Conservation (phyloP, 2,888 invertebrate genomes). For the Linnaemya vulpina region DNA sequence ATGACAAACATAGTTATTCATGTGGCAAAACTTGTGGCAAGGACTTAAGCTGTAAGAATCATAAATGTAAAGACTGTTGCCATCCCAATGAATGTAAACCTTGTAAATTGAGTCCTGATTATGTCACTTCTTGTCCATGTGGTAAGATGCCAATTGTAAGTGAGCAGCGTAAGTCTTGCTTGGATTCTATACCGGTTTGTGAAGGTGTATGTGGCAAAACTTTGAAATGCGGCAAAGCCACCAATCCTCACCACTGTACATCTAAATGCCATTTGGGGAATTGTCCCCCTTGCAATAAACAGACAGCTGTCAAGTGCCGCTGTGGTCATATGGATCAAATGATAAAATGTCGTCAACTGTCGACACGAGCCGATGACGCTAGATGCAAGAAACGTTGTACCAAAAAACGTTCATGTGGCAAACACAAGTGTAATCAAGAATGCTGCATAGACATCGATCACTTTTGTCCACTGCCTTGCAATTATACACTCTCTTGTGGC, state of each 20-base stretch:
- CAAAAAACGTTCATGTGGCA: conserved; percentile 92
- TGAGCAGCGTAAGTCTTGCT: conserved; percentile 86
- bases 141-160: conserved; percentile 85
- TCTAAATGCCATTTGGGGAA: conserved; percentile 87
- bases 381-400: conserved; percentile 95
- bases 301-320: conserved; percentile 90
- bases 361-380: conserved; percentile 88
- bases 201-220: conserved; percentile 87
- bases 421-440: conserved; percentile 93
- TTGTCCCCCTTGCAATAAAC: conserved; percentile 91
- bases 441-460: conserved; percentile 96
- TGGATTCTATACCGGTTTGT: conserved; percentile 93
- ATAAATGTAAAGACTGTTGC: conserved; percentile 87
- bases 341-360: conserved; percentile 89
- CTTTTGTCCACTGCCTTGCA: conserved; percentile 92
- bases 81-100: conserved; percentile 87
- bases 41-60: conserved; percentile 87
- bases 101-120: conserved; percentile 86
- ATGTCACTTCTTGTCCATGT: conserved; percentile 89
- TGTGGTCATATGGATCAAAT: conserved; percentile 94
- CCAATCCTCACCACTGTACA: conserved; percentile 87
- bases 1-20: conserved; percentile 84
- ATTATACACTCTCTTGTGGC: conserved; percentile 92
- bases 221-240: conserved; percentile 88
- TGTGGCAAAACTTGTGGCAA: conserved; percentile 87